phyloP scores from a whole-genome alignment of 2,113 vertebrate genomes.

The Apodemus speciosus region DNA sequence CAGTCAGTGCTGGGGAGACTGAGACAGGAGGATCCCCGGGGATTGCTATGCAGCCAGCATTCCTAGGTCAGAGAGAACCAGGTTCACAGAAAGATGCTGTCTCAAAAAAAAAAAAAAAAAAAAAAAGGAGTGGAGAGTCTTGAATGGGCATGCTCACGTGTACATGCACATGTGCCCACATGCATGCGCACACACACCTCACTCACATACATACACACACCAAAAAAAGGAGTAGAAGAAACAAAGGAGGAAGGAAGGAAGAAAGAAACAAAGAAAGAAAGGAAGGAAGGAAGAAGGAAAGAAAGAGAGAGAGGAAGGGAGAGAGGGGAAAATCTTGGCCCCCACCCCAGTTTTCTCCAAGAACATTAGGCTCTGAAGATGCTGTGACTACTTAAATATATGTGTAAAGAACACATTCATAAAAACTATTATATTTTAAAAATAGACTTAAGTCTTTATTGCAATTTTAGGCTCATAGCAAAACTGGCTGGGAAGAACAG shows the following conservation, averaged over 20 bases:
- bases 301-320: background rate
- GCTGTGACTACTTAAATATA: background rate
- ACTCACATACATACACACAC: background rate
- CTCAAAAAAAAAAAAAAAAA: background rate
- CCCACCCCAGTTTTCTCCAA: background rate
- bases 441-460: background rate
- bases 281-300: background rate
- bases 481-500: background rate
- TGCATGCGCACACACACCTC: no score
- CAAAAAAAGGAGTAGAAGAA: background rate
- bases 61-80: background rate
- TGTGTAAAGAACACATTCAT: background rate
- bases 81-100: background rate
- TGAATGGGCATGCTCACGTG: background rate
- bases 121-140: background rate
- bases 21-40: background rate
- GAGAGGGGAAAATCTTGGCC: background rate
- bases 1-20: background rate
- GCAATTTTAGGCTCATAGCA: background rate
- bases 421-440: background rate
- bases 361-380: background rate
- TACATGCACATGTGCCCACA: no score
- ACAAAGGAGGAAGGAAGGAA: background rate
- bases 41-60: background rate
- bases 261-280: background rate